phyloP scores from a whole-genome alignment of 1,140 invertebrate genomes.

The Acyrthosiphon pisum region DNA sequence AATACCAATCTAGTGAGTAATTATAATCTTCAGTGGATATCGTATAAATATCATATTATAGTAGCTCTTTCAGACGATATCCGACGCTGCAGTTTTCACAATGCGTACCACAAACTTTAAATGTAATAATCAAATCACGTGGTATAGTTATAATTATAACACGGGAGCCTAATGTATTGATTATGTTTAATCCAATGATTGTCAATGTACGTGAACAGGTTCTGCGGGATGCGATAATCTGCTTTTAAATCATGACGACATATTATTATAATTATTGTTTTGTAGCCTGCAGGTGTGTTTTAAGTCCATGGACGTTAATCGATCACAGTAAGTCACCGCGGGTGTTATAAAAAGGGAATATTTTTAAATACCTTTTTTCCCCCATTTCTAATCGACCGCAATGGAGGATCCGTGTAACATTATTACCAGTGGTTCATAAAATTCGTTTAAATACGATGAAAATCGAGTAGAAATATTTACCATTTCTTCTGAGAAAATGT shows the following conservation, averaged over 20 bases:
- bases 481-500: background rate
- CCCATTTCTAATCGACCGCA: background rate
- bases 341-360: background rate
- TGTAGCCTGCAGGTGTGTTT: too few species aligned
- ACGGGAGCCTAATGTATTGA: background rate
- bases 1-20: background rate
- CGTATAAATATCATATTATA: background rate
- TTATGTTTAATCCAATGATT: background rate
- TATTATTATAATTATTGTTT: background rate
- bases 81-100: background rate
- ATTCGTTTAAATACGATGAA: background rate
- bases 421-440: background rate
- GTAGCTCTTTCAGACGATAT: background rate
- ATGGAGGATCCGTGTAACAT: background rate
- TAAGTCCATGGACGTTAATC: too few species aligned
- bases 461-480: background rate
- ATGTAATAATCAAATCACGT: background rate
- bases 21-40: background rate
- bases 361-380: background rate
- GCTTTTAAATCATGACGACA: background rate
- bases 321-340: background rate
- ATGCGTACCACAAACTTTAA: background rate
- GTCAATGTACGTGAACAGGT: background rate
- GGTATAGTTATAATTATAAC: background rate
- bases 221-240: background rate